A percentile compares a stretch with the other conserved stretches of the same genome.
Conservation (phyloP, 2,888 invertebrate species). For the Rotaria magnacalcarata region DNA sequence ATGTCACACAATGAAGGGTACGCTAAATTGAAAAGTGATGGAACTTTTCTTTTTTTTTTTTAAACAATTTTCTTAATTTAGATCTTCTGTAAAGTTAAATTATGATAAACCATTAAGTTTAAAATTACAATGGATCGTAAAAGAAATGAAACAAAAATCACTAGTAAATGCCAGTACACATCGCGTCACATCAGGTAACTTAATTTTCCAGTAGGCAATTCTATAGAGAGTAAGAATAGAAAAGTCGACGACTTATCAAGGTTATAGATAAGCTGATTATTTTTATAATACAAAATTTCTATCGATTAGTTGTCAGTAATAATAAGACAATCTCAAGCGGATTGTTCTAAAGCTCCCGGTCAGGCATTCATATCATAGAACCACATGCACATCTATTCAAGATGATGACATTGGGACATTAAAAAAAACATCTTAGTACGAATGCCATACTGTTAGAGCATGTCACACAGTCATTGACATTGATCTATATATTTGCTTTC, state of each 20-base stretch:
- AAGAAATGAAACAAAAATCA: constrained; percentile 16
- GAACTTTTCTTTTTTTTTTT: not conserved
- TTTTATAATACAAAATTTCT: no score
- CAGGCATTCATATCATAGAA: no score
- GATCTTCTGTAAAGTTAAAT: not conserved
- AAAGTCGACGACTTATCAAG: no score
- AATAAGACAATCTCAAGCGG: no score
- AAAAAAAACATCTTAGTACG: no score
- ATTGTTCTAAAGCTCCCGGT: no score
- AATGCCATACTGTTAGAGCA: no score
- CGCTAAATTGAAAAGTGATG: not conserved
- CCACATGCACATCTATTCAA: no score
- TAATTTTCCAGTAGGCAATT: not conserved
- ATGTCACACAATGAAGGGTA: not conserved
- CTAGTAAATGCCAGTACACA: not conserved
- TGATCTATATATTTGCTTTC: not conserved
- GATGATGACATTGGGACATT: no score
- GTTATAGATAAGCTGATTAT: no score
- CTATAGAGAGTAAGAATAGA: no score
- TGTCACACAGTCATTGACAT: not conserved
- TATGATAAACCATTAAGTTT: constrained; percentile 28
- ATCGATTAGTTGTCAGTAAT: no score
- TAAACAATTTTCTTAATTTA: not conserved
- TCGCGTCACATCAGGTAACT: not conserved
- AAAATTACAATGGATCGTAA: not conserved